These are phyloP conservation scores for Spongilla lacustris DNA, from an alignment of 37 sponge, comb jelly and placozoan genomes.

Conservation along the genomic window DNA sequence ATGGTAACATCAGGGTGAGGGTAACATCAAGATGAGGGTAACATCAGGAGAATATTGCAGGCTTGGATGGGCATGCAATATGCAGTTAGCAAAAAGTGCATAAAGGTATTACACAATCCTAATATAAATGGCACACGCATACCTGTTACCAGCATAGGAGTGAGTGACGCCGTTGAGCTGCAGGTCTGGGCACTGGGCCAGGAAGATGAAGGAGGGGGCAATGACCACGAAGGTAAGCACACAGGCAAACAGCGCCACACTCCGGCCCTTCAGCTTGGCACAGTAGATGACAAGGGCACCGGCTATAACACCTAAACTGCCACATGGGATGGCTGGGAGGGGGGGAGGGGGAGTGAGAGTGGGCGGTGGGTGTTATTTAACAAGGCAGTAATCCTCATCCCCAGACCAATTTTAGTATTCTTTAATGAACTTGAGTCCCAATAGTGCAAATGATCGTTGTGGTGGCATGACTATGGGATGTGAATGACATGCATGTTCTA, in stretches of 20 bases:
- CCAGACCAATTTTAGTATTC: not conserved
- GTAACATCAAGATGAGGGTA: too few species aligned
- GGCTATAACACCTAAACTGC: conserved; percentile 19
- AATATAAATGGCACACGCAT: too few species aligned
- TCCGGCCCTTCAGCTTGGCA: conserved; percentile 29
- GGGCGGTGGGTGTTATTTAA: too few species aligned
- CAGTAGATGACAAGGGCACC: conserved; percentile 27
- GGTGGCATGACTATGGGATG: too few species aligned
- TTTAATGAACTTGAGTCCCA: not conserved
- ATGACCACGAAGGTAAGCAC: conserved; percentile 20
- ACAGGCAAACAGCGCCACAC: conserved; percentile 36
- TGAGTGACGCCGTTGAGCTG: conserved; percentile 33
- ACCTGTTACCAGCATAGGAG: conserved; percentile 37
- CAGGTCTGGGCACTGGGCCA: conserved; percentile 21
- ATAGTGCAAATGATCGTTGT: too few species aligned
- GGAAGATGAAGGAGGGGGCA: conserved; percentile 22
- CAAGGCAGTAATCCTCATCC: not conserved
- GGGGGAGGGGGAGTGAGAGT: not conserved
- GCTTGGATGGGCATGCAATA: too few species aligned
- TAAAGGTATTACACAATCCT: too few species aligned
- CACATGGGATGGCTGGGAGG: conserved; percentile 38
- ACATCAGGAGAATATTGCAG: too few species aligned
- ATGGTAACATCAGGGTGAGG: too few species aligned
- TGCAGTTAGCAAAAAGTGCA: too few species aligned
- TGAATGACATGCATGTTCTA: too few species aligned